phyloP scores from a whole-genome alignment of 2,113 vertebrate species.

The Stegostoma tigrinum region DNA sequence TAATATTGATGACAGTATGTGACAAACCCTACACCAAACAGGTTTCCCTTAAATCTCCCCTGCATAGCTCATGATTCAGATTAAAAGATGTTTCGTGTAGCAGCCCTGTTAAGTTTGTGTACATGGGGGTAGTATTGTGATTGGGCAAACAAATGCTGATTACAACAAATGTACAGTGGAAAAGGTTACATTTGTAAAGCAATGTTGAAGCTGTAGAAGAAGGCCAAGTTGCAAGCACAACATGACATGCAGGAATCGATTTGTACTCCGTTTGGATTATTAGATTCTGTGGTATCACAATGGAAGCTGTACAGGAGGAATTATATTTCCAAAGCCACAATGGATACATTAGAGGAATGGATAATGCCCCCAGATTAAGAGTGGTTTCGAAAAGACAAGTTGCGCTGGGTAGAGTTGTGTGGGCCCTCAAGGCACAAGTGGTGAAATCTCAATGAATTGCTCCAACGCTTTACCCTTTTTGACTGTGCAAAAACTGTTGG shows the following conservation, averaged over 20 bases:
- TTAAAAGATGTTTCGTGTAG: not conserved
- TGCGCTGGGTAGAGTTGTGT: not conserved
- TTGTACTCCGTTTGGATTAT: not conserved
- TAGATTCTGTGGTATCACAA: not conserved
- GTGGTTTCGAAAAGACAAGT: not conserved
- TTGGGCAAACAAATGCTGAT: not conserved
- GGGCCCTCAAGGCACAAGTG: conserved; percentile 12
- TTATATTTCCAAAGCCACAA: not conserved
- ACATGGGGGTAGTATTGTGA: not conserved
- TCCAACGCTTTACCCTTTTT: not conserved
- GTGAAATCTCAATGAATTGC: conserved; percentile 20
- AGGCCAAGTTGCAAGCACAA: not conserved
- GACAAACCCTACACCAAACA: not conserved
- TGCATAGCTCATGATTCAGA: not conserved
- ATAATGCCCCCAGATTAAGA: not conserved
- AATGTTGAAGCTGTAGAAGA: not conserved
- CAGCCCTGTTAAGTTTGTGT: not conserved
- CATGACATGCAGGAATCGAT: not conserved
- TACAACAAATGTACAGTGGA: not conserved
- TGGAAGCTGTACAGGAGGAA: not conserved
- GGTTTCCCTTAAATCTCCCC: not conserved
- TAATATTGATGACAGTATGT: not conserved
- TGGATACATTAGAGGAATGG: not conserved
- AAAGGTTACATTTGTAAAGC: not conserved
- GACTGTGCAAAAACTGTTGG: not conserved